Evolutionary conservation across 2,113 vertebrate genomes (phyloP), one percentile per base, ranked within the genome.

Genomic region (Nematolebias whitei): DNA sequence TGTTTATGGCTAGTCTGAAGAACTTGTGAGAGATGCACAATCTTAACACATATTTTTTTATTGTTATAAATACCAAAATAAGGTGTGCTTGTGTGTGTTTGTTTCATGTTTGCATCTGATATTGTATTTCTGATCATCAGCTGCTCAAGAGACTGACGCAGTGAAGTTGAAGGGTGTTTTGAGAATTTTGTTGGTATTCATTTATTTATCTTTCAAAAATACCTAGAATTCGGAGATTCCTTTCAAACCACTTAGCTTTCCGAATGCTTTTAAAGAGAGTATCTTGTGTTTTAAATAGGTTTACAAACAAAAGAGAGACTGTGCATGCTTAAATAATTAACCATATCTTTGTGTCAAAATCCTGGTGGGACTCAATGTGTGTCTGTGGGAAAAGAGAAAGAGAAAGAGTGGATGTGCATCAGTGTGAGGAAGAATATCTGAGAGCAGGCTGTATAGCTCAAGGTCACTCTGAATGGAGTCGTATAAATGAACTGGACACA

Each of bases 381-480:
- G 38, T 62, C 29, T 22, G 29, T 59, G 26, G 3, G 20, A 54
- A 4, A n/a, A 22, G 58, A 24, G 45, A 24, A 16, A 20, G 24
- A 20, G 35, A 6, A 41, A 5, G 35, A n/a, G 39, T 26, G 67
- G 18, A 44, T 9, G 24, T 11, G 20, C 38, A 20, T 16, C 14
- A 26, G 23, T 65, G 63, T 15, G 26, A 54, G 44, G n/a, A 45
- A 68, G 68, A 73, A 61, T 57, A 71, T 81, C 32, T 72, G 63
- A 71, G 68, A 49, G 43, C 47, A 64, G 47, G 60, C 67, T 18
- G 22, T 48, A 38, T n/a, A 68, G 63, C 78, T 85, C 83, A 87
- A 82, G 85, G 85, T 87, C 80, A 87, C 54, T 77, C 72, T 79
- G 71, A 85, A 80, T 83, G 65, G 68, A 78, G 32, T 51, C 47